Conservation (phyloP, 2,888 invertebrate species). For the Stenurella melanura region DNA sequence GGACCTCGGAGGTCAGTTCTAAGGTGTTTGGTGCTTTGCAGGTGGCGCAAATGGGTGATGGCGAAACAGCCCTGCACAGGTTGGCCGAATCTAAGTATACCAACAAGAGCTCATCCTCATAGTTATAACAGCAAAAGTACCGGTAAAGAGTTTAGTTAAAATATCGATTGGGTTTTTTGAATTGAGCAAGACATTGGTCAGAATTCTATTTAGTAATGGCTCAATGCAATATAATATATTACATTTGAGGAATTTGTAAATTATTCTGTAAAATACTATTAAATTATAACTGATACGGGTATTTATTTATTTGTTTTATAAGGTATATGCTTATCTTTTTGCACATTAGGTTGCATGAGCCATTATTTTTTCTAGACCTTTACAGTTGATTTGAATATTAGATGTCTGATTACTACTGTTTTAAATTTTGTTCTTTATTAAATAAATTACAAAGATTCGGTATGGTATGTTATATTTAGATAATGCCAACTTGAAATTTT, state of each 20-base stretch:
- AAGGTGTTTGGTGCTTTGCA: slow-evolving; percentile 73
- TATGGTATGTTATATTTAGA: slow-evolving; percentile 60
- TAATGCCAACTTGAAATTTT: slow-evolving; percentile 61
- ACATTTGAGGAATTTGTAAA: slow-evolving; percentile 30
- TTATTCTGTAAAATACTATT: slow-evolving; percentile 24
- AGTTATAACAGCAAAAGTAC: slow-evolving; percentile 50
- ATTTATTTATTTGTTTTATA: slow-evolving; percentile 48
- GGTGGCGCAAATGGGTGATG: slow-evolving; percentile 72
- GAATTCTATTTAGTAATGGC: slow-evolving; percentile 25
- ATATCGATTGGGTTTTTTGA: slow-evolving; percentile 18
- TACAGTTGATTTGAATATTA: slow-evolving; percentile 17
- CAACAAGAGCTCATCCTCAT: slow-evolving; percentile 70
- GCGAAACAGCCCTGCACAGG: slow-evolving; percentile 71
- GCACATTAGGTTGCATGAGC: slow-evolving; percentile 38
- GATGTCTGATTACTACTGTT: neutral
- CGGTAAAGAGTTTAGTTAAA: slow-evolving; percentile 32
- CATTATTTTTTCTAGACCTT: slow-evolving; percentile 29
- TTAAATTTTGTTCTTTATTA: slow-evolving; percentile 49
- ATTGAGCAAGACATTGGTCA: neutral
- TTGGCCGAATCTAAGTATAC: slow-evolving; percentile 74
- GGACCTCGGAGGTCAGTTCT: slow-evolving; percentile 57
- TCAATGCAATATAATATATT: slow-evolving; percentile 25
- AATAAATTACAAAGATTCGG: slow-evolving; percentile 19
- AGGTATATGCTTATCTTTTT: slow-evolving; percentile 38
- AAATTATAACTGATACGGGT: slow-evolving; percentile 45